Base-by-base conservation (phyloP, 1,140 invertebrate genomes). In the Zaprionus tsacasi region DNA sequence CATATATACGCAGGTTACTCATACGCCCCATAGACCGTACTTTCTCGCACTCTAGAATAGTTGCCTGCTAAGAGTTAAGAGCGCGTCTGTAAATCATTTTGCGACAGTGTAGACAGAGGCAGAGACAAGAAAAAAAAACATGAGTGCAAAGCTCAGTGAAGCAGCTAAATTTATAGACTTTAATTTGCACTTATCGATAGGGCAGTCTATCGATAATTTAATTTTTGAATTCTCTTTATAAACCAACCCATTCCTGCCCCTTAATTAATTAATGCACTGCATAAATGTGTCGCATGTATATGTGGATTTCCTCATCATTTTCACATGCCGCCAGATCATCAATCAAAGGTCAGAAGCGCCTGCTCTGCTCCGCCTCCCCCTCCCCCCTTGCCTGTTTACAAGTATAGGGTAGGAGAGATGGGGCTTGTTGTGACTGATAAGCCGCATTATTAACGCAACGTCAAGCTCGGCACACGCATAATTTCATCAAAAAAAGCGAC, bases 371-470 rank as follows among this genome's bases (percentile, higher is more conserved):
- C 2, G 6, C 3, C 43, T 10, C 27, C 27, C 21, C 21, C 21
- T 21, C 2, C 21, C 21, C 21, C 21, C 21, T 21, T 21, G 21
- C 21, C 21, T 21, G 21, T 2, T 21, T 21, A 21, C 1, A 21
- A 21, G 21, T 21, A 2, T 21, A 21, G 21, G 21, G 21, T n/a
- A 21, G 21, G 21, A 2, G 21, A 21, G 21, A 6, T 3, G 27
- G 27, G 6, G 8, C 67, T 43, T 55, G 59, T 60, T 70, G 71
- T 70, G 76, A 79, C 83, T 88, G 82, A 88, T 88, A 82, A 74
- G 83, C 52, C 63, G 54, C 80, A 82, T 88, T 86, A 86, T 88
- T 86, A 79, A 82, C 79, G 72, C 83, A 25, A 75, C 71, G 76
- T 67, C 77, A 76, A 72, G 58, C 73, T 59, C 81, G 52, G 65